phyloP scores from a whole-genome alignment of 2,797 vertebrate genomes.

The Phoeniculus purpureus region DNA sequence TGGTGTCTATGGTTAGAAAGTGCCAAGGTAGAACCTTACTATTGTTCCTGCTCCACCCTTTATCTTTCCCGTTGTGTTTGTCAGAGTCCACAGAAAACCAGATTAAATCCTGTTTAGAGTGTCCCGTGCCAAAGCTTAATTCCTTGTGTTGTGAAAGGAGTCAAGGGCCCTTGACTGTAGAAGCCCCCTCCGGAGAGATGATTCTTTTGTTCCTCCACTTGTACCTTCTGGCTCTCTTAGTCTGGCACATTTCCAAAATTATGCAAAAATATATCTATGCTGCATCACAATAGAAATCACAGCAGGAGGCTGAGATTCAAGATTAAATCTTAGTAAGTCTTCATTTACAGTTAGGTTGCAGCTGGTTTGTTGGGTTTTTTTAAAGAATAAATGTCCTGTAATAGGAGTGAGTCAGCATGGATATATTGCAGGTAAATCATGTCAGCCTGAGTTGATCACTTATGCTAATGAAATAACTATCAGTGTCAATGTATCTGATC shows the following conservation, averaged over 20 bases:
- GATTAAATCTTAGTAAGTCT: neutral
- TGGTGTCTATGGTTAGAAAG: neutral
- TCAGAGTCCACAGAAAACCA: neutral
- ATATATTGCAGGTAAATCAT: conserved; percentile 38
- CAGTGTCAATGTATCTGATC: conserved; percentile 21
- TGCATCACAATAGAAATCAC: neutral
- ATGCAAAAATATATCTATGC: neutral
- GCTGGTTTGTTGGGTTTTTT: neutral
- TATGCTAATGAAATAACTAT: conserved; percentile 59
- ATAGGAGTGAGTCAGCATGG: conserved; percentile 11
- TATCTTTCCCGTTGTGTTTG: neutral
- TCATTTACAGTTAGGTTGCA: neutral
- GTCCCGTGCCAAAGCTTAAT: neutral
- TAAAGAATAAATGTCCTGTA: conserved; percentile 8
- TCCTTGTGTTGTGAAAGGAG: neutral
- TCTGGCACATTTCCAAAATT: neutral
- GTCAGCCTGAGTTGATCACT: conserved; percentile 47
- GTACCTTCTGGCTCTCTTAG: neutral
- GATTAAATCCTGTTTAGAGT: neutral
- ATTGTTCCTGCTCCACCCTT: neutral
- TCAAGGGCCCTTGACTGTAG: neutral
- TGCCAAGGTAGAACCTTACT: neutral
- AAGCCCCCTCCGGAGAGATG: neutral
- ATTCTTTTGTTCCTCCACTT: neutral
- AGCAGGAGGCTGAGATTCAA: neutral